Evolutionary conservation across 2,113 vertebrate genomes (phyloP), one percentile per base, ranked within the genome.

Genomic region (Ailurus styani): DNA sequence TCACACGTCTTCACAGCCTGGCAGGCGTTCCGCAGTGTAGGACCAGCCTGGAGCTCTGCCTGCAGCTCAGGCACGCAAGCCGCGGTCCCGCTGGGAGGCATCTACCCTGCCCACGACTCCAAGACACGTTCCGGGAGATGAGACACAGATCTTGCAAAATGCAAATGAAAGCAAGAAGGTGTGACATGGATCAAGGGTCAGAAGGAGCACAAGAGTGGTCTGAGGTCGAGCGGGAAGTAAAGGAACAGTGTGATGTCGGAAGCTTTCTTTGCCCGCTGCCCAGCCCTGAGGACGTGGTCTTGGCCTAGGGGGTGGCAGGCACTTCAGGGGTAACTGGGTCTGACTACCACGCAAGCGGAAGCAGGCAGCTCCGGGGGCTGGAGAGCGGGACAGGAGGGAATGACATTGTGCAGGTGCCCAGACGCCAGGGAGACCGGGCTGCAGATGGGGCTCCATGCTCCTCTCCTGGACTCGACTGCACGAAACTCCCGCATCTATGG

Each of bases 1-100:
- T 95, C 93, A 93, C 86, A 95, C 82, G 95, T 75, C 77, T 27
- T 96, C 89, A 83, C 64, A 79, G 84, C 70, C 64, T 88, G 77
- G 85, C 81, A 86, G 81, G 83, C 66, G 7, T 21, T 57, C 8
- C 8, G 55, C 55, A 25, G 55, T 57, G 55, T 25, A 25, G 55
- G 55, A 57, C 55, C 55, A 3, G 55, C 21, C 55, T 29, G 31
- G 29, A 7, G 13, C 29, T 7, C 62, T 31, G 31, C 29, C 62
- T 31, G 14, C 13, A 3, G 62, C 62, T 14, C 62, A 6, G 31
- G 60, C 60, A 14, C 62, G 2, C 29, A 14, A 6, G 62, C 29
- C 6, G 29, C 29, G 6, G 62, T 14, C 62, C 62, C 13, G 62
- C 29, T 31, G 29, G 6, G 29, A 6, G 72, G 52, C 40, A 55